Base-by-base conservation (phyloP, 2,888 invertebrate genomes). In the Cyrtodaria siliqua region DNA sequence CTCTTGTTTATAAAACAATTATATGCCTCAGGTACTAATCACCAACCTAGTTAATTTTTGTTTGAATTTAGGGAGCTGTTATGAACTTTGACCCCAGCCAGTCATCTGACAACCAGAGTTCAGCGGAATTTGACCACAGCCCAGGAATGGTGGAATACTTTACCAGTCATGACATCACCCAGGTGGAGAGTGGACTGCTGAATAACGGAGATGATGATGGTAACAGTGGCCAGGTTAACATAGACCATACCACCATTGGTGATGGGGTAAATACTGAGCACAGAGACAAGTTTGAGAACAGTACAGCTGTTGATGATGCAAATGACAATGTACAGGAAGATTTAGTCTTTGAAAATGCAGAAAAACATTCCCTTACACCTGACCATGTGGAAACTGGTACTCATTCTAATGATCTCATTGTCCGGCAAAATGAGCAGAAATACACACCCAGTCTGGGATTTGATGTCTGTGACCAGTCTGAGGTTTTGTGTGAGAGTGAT, bases 1-100 rank as follows among this genome's bases (percentile, higher is more conserved):
- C n/a, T n/a, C n/a, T n/a, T n/a, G n/a, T n/a, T n/a, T n/a, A n/a
- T n/a, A n/a, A n/a, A n/a, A n/a, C n/a, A n/a, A n/a, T n/a, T n/a
- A n/a, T n/a, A n/a, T n/a, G n/a, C n/a, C n/a, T n/a, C n/a, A n/a
- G n/a, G n/a, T n/a, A n/a, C n/a, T n/a, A n/a, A n/a, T n/a, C n/a
- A n/a, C n/a, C n/a, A n/a, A n/a, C n/a, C n/a, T n/a, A n/a, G n/a
- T n/a, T n/a, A n/a, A n/a, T n/a, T n/a, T n/a, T n/a, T n/a, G n/a
- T n/a, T n/a, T n/a, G n/a, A n/a, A 60, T 77, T n/a, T 47, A 84
- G 84, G 61, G 73, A 26, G 75, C 84, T 50, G 79, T 84, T 14
- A 80, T 84, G 79, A 79, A 78, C 63, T 75, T 78, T 74, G 84
- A 84, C 64, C 79, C 82, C 9, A 73, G 71, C 59, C 77, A 71